Base-by-base conservation (phyloP, 2,797 vertebrate species). In the Sternarchorhynchus goeldii region DNA sequence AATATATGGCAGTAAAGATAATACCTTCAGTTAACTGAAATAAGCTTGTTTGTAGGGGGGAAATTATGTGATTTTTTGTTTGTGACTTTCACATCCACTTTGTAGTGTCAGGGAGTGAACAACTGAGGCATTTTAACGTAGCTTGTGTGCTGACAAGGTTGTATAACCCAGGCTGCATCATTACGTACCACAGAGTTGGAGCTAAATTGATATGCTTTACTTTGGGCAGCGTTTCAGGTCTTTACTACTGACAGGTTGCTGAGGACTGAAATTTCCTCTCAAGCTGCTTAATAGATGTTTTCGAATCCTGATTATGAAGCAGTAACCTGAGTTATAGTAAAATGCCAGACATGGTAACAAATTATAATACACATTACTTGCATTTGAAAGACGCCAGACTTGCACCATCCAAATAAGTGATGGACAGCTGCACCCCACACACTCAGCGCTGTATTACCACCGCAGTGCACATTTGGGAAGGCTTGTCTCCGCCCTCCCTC, bases 211-310 rank as follows among this genome's bases (percentile, higher is more conserved):
- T 67, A 65, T 65, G 34, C 14, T 65, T 7, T 50, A 67, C 7
- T 25, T 41, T 4, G 16, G 21, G 20, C 14, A 16, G 16, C 36
- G 25, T 17, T 67, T 45, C 5, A n/a, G 21, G 18, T 21, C 64
- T 66, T 66, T 21, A 66, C 34, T 36, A 41, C 34, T 66, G 64
- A 66, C 65, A 50, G 39, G 10, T 21, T 67, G 65, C 65, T 67
- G 65, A 67, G 39, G 14, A 45, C 65, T 67, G 39, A 6, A 12
- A 67, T 41, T 67, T 67, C 50, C 65, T 67, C 36, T 45, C 39
- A 50, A 16, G 20, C 20, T 50, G 20, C 39, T 2, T 67, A 67
- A 67, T 67, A 67, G 39, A 45, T 67, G 36, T 67, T 67, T 67
- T 67, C 17, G 41, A 41, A 8, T 67, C 41, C 36, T 21, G 32